Evolutionary conservation across 2,797 vertebrate genomes (phyloP).

Genomic region (Spheniscus humboldti): DNA sequence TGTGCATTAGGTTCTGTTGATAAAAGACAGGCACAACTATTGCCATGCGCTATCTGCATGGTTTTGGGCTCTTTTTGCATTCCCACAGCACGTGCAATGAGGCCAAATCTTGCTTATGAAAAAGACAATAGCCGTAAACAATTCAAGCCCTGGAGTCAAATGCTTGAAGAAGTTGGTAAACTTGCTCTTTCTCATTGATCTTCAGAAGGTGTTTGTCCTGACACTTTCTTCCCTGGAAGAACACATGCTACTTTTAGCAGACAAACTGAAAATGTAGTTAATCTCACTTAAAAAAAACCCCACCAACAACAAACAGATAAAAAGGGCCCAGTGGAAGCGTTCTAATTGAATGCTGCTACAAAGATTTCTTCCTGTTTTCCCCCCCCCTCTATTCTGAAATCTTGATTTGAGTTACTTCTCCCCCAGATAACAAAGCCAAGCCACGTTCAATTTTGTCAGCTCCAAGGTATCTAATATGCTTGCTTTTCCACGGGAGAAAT

Average conservation of each 20-base stretch:
- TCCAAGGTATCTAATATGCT: constrained; percentile 3
- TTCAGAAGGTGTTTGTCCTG: not conserved
- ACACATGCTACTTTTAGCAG: not conserved
- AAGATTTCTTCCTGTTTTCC: not conserved
- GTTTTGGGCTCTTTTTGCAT: not conserved
- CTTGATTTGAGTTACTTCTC: constrained; percentile 20
- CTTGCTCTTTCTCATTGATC: not conserved
- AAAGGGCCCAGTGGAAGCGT: not conserved
- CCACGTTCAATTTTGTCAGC: constrained; percentile 1
- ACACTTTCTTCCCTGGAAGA: not conserved
- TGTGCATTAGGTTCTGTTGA: not conserved
- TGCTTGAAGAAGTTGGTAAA: not conserved
- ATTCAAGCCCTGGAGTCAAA: not conserved
- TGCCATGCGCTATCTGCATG: not conserved
- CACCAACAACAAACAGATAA: not conserved
- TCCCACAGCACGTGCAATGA: not conserved
- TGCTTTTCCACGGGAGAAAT: not conserved
- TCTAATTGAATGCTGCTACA: not conserved
- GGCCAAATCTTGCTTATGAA: not conserved
- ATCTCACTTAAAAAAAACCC: not conserved
- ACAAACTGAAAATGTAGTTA: not conserved
- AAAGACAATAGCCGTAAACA: not conserved
- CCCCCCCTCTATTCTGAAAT: not conserved
- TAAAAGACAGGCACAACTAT: not conserved
- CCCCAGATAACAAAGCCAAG: not conserved